Conservation (phyloP, 2,888 invertebrate species). For the Ochropacha duplaris region DNA sequence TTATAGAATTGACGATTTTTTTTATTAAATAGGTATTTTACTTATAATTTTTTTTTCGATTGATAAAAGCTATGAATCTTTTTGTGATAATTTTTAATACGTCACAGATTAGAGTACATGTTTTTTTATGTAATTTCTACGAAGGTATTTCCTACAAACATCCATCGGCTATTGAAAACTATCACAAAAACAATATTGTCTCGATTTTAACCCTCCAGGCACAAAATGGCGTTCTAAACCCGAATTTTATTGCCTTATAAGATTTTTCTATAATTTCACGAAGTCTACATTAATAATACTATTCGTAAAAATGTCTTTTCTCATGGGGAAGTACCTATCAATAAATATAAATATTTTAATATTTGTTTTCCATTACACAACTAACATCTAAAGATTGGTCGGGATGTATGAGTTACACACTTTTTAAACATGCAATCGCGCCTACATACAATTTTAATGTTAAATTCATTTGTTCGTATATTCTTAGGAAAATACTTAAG, state of each 20-base stretch:
- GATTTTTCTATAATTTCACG: slow-evolving; percentile 52
- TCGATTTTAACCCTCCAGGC: slow-evolving; percentile 63
- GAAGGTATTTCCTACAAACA: slow-evolving; percentile 1
- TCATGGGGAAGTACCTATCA: slow-evolving; percentile 67
- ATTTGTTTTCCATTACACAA: slow-evolving; percentile 54
- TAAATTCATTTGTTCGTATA: slow-evolving; percentile 41
- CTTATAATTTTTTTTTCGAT: slow-evolving; percentile 55
- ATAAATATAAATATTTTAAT: slow-evolving; percentile 72
- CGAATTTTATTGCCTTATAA: slow-evolving; percentile 71
- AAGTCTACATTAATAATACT: slow-evolving; percentile 82
- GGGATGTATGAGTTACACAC: slow-evolving; percentile 77
- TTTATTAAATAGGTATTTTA: slow-evolving; percentile 56
- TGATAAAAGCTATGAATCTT: slow-evolving; percentile 41
- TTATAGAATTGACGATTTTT: slow-evolving; percentile 76
- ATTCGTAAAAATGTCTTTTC: slow-evolving; percentile 83
- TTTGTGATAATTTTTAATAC: slow-evolving; percentile 57
- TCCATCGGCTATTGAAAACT: slow-evolving; percentile 42
- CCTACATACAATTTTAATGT: slow-evolving; percentile 29
- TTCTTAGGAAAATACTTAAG: slow-evolving; percentile 36
- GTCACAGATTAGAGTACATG: slow-evolving; percentile 5
- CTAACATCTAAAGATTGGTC: slow-evolving; percentile 76
- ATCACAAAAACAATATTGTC: slow-evolving; percentile 69
- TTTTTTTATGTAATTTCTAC: slow-evolving; percentile 11
- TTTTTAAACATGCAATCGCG: slow-evolving; percentile 43
- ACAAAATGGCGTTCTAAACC: slow-evolving; percentile 79